Base-by-base conservation (phyloP, 1,140 invertebrate species). In the Periplaneta americana region DNA sequence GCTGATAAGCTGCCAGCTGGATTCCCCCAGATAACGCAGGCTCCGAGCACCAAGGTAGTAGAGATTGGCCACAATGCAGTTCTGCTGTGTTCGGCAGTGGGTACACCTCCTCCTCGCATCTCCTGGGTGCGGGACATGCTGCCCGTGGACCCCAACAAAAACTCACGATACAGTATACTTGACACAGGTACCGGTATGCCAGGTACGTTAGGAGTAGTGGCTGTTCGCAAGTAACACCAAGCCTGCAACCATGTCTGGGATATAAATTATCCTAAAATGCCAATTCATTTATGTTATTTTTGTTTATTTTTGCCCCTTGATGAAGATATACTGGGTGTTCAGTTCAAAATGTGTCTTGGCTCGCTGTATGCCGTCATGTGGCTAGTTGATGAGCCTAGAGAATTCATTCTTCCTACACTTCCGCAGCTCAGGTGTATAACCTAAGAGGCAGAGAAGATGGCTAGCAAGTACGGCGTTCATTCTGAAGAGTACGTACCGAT, bases 41-140 rank as follows among this genome's bases (percentile, higher is more conserved):
- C 94, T 83, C 96, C 97, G 0, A 91, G 91, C 28, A 92, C 92
- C 79, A 95, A 97, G 89, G 97, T 98, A 75, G 97, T 99, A 36
- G 98, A 99, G 89, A 96, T 97, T 84, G 97, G 96, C n/a, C 95
- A 97, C 88, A 96, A 93, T 33, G 94, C 97, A 0, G 91, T 96
- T 10, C 92, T 99, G 81, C 92, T 93, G 28, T 99, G 98, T 88
- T 91, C 94, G 80, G 97, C 97, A 22, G 92, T 91, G 31, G 98
- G 98, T 39, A 94, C 92, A 85, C 97, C 97, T 6, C 86, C 93
- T 13, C 97, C 97, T 2, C 93, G 91, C 85, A 96, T 99, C 83
- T 93, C 94, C 78, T 99, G 98, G 98, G 92, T 99, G 79, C 95
- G 96, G 86, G 96, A 99, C 89, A 93, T 94, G 86, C 89, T 98